Evolutionary conservation across 2,888 invertebrate genomes (phyloP), one percentile per base, ranked within the genome.

Genomic region (Myopa testacea): DNA sequence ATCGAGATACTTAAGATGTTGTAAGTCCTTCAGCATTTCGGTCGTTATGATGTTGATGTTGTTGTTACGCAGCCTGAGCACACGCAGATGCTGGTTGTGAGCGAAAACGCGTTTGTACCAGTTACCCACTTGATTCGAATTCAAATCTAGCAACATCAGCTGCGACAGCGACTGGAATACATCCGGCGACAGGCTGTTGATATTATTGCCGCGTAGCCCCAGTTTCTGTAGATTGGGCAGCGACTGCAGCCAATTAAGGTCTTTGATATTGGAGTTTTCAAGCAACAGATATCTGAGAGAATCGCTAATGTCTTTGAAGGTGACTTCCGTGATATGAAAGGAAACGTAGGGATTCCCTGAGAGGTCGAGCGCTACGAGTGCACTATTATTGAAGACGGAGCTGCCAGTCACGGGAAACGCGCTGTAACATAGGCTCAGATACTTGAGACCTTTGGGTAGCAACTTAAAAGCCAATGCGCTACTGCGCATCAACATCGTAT

Each of bases 21-120:
- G 83, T 7, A 93, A 88, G 81, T 93, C 93, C 16, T 85, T 81
- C 0, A 92, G 83, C 92, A 93, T 93, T 58, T 90, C 90, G 16
- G 88, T 85, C 0, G 92, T 90, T 8, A 93, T 88, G 8, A 92
- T 82, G 72, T 91, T 92, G 10, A 93, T 90, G 45, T 91, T 92
- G 77, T 93, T 93, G 3, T 90, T 85, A 37, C 86, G 88, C 5
- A 93, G 65, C 1, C 90, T 90, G 0, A 93, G 82, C 2, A 90
- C 82, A 50, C 87, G 85, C 3, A 93, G 80, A 0, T 87, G 85
- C 2, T 85, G 82, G 80, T 92, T 91, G 0, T 86, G 67, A 0
- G 83, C 82, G 76, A 91, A 91, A 0, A 88, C 85, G 0, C 86
- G 85, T 0, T 82, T 81, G n/a, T 90, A 90, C 93, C 93, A 93